A percentile compares a stretch with the other conserved stretches of the same genome.
Evolutionary conservation across 2,888 invertebrate species (phyloP).

Genomic region (Ernsta delagoae): DNA sequence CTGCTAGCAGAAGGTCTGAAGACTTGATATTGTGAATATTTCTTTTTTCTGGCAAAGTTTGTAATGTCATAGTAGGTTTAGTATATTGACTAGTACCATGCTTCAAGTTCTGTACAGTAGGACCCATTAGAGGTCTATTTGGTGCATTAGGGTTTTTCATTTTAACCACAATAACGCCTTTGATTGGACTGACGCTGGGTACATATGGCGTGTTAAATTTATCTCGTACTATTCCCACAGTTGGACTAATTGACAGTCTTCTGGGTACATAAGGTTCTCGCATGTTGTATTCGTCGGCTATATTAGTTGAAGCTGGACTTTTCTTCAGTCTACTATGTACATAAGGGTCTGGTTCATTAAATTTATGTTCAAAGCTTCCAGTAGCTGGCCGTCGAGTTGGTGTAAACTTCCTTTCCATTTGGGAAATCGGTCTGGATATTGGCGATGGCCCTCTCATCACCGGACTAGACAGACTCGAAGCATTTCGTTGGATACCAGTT

Average conservation of each 20-base stretch:
- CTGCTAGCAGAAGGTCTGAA: conserved; percentile 65
- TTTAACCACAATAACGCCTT: background rate
- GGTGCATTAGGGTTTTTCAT: background rate
- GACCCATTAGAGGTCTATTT: background rate
- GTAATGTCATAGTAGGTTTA: conserved; percentile 49
- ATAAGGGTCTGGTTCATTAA: background rate
- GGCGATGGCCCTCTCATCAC: background rate
- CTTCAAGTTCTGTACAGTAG: conserved; percentile 1
- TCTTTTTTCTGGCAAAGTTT: conserved; percentile 53
- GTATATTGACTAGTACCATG: background rate
- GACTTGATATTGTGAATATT: conserved; percentile 68
- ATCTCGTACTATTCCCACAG: background rate
- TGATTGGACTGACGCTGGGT: conserved; percentile 3
- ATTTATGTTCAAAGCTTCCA: background rate
- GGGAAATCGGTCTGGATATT: background rate
- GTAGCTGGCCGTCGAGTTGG: background rate
- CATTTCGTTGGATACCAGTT: conserved; percentile 5
- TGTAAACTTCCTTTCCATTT: background rate
- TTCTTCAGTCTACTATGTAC: conserved; percentile 4
- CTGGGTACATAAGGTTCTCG: conserved; percentile 5
- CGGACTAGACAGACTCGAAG: conserved; percentile 13
- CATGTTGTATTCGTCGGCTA: background rate
- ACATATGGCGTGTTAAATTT: background rate
- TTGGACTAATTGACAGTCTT: conserved; percentile 7
- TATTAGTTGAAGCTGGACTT: conserved; percentile 9